Conservation (phyloP, 2,888 invertebrate genomes). For the Cataglyphis altisquamis region DNA sequence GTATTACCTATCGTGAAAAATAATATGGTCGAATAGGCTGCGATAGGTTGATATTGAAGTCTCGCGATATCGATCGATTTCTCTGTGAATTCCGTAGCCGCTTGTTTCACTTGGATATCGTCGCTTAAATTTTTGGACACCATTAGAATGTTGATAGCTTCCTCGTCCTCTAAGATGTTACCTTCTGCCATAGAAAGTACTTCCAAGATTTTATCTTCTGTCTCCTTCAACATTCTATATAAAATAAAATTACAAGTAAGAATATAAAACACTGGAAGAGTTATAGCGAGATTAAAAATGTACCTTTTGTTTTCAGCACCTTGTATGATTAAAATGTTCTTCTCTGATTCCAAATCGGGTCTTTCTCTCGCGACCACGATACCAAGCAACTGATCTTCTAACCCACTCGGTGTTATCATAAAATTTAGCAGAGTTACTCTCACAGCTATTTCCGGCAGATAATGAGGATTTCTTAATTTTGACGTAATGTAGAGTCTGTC, state of each 20-base stretch:
- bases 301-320: constrained; percentile 93
- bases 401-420: constrained; percentile 95
- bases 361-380: constrained; percentile 97
- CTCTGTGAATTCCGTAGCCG: constrained; percentile 95
- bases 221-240: constrained; percentile 92
- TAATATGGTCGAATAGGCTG: constrained; percentile 94
- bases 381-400: constrained; percentile 95
- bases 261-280: neutral
- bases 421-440: constrained; percentile 97
- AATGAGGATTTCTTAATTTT: constrained; percentile 97
- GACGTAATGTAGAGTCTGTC: constrained; percentile 96
- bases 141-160: constrained; percentile 94
- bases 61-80: constrained; percentile 95
- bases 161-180: constrained; percentile 96
- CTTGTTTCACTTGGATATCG: constrained; percentile 96
- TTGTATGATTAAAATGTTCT: constrained; percentile 94
- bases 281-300: neutral
- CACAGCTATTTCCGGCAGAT: constrained; percentile 96
- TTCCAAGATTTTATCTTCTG: constrained; percentile 96
- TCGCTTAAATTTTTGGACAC: constrained; percentile 96
- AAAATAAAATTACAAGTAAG: neutral
- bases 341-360: constrained; percentile 96
- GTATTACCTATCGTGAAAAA: constrained; percentile 94
- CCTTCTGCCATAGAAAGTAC: constrained; percentile 91
- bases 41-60: constrained; percentile 95